These are phyloP conservation scores for Taphrorychus bicolor DNA, from an alignment of 2,888 invertebrate genomes.

Conservation along the genomic window DNA sequence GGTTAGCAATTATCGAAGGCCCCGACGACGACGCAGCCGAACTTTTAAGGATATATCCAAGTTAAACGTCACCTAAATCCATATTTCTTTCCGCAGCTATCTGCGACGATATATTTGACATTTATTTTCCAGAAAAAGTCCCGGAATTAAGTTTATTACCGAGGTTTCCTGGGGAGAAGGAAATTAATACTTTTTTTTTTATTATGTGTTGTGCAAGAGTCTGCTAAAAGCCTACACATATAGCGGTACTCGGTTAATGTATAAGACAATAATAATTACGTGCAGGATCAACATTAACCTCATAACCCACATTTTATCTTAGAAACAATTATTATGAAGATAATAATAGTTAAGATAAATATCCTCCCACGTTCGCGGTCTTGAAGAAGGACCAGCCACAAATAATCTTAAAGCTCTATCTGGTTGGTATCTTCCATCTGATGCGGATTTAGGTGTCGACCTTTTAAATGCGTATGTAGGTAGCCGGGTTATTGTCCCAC, in stretches of 20 bases:
- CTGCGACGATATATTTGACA: not conserved
- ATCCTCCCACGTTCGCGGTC: slow-evolving; percentile 13
- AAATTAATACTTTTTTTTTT: not conserved
- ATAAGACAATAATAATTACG: not conserved
- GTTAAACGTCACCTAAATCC: not conserved
- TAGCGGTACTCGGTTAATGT: not conserved
- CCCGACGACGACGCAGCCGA: not conserved
- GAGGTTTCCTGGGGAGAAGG: too few relatives aligned
- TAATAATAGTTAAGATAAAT: slow-evolving; percentile 3
- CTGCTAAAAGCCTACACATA: not conserved
- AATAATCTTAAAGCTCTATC: not conserved
- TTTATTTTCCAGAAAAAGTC: not conserved
- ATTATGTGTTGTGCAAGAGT: not conserved
- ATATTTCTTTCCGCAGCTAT: not conserved
- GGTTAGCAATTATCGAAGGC: not conserved
- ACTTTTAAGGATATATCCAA: not conserved
- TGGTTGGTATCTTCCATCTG: not conserved
- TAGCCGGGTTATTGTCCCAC: not conserved
- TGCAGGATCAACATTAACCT: not conserved
- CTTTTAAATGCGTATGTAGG: slow-evolving; percentile 7
- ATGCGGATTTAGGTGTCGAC: not conserved
- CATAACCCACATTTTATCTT: not conserved
- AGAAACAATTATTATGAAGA: not conserved
- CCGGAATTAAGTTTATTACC: not conserved
- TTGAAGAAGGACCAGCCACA: slow-evolving; percentile 8